A percentile compares a stretch with the other conserved stretches of the same genome.
Evolutionary conservation across 2,113 vertebrate species (phyloP).

Genomic region (Australoheros scitulus): DNA sequence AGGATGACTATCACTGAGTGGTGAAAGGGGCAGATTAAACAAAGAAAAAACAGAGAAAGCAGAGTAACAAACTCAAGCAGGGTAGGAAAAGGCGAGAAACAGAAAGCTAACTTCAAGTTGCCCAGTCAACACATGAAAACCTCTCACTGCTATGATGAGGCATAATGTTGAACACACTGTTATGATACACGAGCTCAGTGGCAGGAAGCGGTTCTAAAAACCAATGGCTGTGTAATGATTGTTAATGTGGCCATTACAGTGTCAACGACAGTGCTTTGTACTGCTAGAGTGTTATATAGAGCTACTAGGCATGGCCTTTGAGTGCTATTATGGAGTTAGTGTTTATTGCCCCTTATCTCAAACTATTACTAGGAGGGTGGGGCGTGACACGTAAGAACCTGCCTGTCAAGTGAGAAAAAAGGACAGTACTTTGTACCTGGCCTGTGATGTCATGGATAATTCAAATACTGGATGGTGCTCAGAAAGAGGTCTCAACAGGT

Average conservation of each 20-base stretch:
- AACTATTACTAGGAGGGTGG: conserved; percentile 30
- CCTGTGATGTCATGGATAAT: conserved; percentile 53
- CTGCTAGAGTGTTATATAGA: conserved; percentile 66
- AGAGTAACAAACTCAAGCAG: conserved; percentile 3
- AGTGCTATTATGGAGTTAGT: conserved; percentile 63
- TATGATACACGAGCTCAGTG: conserved; percentile 70
- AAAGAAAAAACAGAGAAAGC: conserved; percentile 8
- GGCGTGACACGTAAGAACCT: conserved; percentile 28
- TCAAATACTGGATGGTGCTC: conserved; percentile 41
- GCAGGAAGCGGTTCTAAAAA: conserved; percentile 73
- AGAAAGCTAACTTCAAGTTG: conserved; percentile 7
- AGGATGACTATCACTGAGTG: conserved; percentile 25
- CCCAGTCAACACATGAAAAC: conserved; percentile 29
- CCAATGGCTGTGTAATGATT: conserved; percentile 75
- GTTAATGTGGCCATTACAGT: conserved; percentile 75
- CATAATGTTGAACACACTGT: conserved; percentile 49
- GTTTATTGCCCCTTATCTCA: conserved; percentile 55
- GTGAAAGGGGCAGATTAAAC: conserved; percentile 35
- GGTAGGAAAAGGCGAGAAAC: conserved; percentile 22
- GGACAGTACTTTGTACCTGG: background rate
- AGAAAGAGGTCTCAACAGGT: conserved; percentile 30
- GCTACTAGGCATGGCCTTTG: conserved; percentile 72
- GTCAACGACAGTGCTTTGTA: conserved; percentile 55
- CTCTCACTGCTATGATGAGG: conserved; percentile 13
- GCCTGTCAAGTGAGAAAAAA: conserved; percentile 43